phyloP scores from a whole-genome alignment of 2,797 vertebrate species.

The Iguana delicatissima region DNA sequence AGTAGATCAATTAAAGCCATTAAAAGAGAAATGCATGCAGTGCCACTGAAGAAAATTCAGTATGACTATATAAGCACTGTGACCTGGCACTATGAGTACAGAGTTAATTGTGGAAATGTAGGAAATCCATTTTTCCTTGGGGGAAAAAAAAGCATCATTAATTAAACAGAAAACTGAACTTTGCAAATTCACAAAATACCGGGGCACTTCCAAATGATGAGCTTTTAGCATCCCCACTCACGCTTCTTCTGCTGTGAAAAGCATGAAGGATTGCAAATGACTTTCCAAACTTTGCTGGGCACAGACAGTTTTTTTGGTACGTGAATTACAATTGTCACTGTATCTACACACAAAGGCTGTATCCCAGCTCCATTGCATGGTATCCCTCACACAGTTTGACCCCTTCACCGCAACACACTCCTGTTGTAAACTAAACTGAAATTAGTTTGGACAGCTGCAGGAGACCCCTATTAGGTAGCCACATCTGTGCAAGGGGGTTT shows the following conservation, averaged over 20 bases:
- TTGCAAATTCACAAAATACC: neutral
- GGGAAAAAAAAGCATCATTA: neutral
- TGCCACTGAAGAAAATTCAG: slow-evolving; percentile 35
- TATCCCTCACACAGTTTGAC: too few species aligned
- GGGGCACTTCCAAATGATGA: neutral
- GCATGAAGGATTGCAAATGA: neutral
- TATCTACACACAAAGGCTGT: too few species aligned
- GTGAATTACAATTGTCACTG: neutral
- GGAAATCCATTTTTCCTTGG: neutral
- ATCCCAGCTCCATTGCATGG: too few species aligned
- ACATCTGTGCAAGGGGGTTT: too few species aligned
- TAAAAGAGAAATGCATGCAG: slow-evolving; percentile 37
- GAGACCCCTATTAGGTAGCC: too few species aligned
- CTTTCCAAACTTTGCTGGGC: neutral
- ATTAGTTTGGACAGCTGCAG: too few species aligned
- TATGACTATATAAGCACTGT: slow-evolving; percentile 9
- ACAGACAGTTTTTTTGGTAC: neutral
- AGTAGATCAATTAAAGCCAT: slow-evolving; percentile 39
- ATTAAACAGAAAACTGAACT: neutral
- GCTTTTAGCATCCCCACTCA: neutral
- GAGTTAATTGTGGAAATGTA: slow-evolving; percentile 32
- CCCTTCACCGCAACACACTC: too few species aligned
- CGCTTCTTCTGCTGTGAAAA: neutral
- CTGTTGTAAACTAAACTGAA: too few species aligned
- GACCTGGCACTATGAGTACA: neutral